phyloP scores from a whole-genome alignment of 2,888 invertebrate genomes.

The Lissocephala sabroskyi region DNA sequence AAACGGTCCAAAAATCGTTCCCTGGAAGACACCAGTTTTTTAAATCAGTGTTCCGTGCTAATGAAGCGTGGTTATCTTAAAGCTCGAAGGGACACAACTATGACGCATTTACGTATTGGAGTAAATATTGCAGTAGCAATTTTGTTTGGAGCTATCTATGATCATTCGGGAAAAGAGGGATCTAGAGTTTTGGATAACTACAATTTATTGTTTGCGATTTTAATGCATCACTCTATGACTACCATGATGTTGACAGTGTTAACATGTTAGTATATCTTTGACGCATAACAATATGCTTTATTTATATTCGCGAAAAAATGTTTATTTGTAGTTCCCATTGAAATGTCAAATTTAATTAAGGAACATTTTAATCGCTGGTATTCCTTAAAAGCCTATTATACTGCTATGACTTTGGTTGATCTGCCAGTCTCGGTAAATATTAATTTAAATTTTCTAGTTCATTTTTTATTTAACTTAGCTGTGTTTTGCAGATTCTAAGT shows the following conservation, averaged over 20 bases:
- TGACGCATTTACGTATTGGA: slow-evolving; percentile 81
- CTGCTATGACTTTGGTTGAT: slow-evolving; percentile 83
- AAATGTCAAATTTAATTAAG: slow-evolving; percentile 85
- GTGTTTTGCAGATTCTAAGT: slow-evolving; percentile 76
- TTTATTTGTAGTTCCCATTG: slow-evolving; percentile 75
- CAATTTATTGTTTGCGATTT: slow-evolving; percentile 89
- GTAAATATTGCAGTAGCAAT: slow-evolving; percentile 84
- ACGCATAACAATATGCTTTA: not conserved
- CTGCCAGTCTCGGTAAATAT: slow-evolving; percentile 81
- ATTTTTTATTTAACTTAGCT: not conserved
- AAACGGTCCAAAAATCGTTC: slow-evolving; percentile 72
- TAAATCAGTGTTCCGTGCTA: slow-evolving; percentile 82
- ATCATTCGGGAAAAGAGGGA: slow-evolving; percentile 83
- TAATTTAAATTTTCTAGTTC: not conserved
- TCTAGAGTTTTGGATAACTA: slow-evolving; percentile 86
- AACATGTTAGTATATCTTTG: slow-evolving; percentile 78
- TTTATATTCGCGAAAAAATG: not conserved
- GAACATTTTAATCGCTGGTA: slow-evolving; percentile 94
- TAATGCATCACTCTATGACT: slow-evolving; percentile 94
- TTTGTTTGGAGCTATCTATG: slow-evolving; percentile 84
- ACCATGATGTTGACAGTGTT: slow-evolving; percentile 92
- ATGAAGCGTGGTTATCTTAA: slow-evolving; percentile 82
- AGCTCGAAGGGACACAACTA: slow-evolving; percentile 82
- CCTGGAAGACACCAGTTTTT: slow-evolving; percentile 80
- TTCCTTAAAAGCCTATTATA: slow-evolving; percentile 86